Evolutionary conservation across 2,113 vertebrate species (phyloP).

Genomic region (Cinclus mexicanus): DNA sequence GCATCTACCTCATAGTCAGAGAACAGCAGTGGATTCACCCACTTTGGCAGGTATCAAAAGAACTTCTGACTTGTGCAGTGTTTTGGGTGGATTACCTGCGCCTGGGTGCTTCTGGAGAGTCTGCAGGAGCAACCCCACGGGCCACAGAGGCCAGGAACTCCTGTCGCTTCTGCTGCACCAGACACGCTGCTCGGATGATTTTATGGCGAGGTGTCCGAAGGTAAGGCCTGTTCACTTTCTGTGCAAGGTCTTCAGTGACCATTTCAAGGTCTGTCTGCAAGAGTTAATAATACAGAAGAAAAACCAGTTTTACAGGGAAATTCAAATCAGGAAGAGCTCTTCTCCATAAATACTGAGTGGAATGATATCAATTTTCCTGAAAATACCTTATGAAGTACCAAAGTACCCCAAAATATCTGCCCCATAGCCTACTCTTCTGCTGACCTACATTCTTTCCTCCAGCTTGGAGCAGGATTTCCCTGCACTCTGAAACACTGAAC

Average conservation of each 20-base stretch:
- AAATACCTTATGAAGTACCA: background rate
- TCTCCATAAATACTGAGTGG: background rate
- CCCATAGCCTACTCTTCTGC: background rate
- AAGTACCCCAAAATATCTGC: background rate
- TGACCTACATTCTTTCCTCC: background rate
- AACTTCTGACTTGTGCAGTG: background rate
- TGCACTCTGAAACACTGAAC: background rate
- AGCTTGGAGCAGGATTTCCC: background rate
- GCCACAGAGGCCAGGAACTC: constrained; percentile 97
- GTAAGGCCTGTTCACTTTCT: constrained; percentile 98
- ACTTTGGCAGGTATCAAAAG: background rate
- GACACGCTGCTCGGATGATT: constrained; percentile 94
- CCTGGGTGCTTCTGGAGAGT: constrained; percentile 92
- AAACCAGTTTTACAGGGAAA: background rate
- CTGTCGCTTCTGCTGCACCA: constrained; percentile 96
- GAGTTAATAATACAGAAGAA: background rate
- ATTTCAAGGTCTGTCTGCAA: constrained; percentile 96
- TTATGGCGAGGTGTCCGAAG: constrained; percentile 96
- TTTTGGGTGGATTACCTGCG: constrained; percentile 81
- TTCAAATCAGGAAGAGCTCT: background rate
- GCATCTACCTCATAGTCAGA: background rate
- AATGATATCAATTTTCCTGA: background rate
- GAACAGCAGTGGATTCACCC: background rate
- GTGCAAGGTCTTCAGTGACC: constrained; percentile 97
- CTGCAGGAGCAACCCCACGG: constrained; percentile 93